phyloP scores from a whole-genome alignment of 2,797 vertebrate species.

The Peromyscus eremicus region DNA sequence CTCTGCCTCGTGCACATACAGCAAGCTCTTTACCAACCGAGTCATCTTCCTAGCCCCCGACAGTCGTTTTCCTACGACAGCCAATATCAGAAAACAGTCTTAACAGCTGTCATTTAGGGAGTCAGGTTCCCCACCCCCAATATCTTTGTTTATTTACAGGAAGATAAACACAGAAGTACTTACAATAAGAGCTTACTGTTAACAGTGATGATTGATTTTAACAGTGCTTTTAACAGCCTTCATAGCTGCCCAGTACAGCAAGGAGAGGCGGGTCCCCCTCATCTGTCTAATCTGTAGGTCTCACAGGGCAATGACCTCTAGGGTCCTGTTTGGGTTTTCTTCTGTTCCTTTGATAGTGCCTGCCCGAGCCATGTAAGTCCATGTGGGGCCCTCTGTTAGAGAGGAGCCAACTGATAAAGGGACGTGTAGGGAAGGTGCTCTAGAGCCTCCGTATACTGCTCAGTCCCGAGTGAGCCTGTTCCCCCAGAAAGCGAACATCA shows the following conservation, averaged over 20 bases:
- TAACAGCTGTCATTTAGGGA: background rate
- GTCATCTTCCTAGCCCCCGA: background rate
- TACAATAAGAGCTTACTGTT: background rate
- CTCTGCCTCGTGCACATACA: accelerated
- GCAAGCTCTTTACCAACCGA: no score
- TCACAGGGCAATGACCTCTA: background rate
- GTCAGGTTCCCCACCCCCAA: background rate
- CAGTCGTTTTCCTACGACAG: background rate
- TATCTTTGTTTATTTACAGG: background rate
- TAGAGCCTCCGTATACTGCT: background rate
- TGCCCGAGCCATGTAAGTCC: background rate
- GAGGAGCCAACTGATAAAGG: background rate
- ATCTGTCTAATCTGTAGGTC: background rate
- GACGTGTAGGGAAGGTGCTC: background rate
- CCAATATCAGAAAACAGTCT: no score
- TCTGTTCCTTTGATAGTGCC: background rate
- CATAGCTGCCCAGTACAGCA: background rate
- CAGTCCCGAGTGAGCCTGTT: background rate
- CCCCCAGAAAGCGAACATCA: background rate
- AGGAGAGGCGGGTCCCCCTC: background rate
- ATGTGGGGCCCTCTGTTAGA: background rate
- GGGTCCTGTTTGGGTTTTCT: background rate
- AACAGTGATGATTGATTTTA: background rate
- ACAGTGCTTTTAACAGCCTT: background rate
- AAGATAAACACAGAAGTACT: background rate